Evolutionary conservation across 2,888 invertebrate genomes (phyloP).

Genomic region (Carpatolechia fugitivella): DNA sequence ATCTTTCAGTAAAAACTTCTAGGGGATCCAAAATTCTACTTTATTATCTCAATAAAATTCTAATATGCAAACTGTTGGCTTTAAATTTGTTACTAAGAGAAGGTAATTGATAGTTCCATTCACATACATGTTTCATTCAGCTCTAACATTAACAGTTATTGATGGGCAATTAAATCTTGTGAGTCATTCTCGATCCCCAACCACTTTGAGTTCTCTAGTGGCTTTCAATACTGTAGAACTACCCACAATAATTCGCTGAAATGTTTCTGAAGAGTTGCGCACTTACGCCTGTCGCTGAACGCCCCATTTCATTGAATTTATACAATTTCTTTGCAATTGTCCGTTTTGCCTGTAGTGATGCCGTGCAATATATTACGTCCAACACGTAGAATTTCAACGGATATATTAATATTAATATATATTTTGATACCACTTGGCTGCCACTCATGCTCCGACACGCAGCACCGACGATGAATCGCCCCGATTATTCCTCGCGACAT

Average conservation of each 20-base stretch:
- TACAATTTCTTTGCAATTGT: constrained; percentile 4
- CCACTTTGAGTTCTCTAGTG: too few relatives aligned
- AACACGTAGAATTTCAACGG: constrained; percentile 1
- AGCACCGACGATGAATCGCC: constrained; percentile 39
- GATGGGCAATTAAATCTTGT: neutral
- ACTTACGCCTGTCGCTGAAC: neutral
- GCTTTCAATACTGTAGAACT: too few relatives aligned
- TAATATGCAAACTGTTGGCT: too few relatives aligned
- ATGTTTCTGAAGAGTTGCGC: neutral
- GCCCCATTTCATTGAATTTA: neutral
- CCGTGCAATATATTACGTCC: constrained; percentile 5
- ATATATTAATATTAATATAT: constrained; percentile 38
- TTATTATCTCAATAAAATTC: too few relatives aligned
- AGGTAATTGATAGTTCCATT: neutral
- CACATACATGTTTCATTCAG: neutral
- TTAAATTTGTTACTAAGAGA: neutral
- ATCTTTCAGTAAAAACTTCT: too few relatives aligned
- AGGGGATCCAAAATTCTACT: too few relatives aligned
- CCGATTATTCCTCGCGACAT: constrained; percentile 46
- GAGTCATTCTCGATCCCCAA: neutral
- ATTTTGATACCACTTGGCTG: constrained; percentile 56
- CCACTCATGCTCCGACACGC: constrained; percentile 38
- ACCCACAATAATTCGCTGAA: neutral
- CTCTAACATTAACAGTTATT: neutral
- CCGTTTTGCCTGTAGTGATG: neutral